These are phyloP conservation scores for Psittacula cyanocephala DNA, from an alignment of 2,113 vertebrate species.

Conservation along the genomic window DNA sequence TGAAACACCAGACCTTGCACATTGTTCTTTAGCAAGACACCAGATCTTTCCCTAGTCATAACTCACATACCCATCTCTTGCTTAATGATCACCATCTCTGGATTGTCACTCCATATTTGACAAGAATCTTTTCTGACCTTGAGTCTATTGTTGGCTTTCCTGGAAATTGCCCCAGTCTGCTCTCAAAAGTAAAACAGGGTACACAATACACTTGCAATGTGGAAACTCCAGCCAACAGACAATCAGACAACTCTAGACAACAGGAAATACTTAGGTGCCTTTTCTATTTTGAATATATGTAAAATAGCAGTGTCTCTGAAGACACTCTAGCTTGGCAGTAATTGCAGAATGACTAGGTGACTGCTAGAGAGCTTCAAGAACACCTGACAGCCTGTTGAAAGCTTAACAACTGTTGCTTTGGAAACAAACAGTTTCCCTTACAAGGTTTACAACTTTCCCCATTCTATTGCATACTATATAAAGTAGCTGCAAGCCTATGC, in stretches of 20 bases:
- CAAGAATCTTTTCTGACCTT: neutral
- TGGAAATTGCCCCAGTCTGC: neutral
- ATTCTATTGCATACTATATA: neutral
- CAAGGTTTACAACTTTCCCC: neutral
- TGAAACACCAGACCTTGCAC: neutral
- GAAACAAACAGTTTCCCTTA: neutral
- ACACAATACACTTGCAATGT: rapidly evolving
- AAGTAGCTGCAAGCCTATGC: neutral
- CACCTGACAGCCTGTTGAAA: neutral
- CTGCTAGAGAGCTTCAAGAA: neutral
- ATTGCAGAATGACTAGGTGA: neutral
- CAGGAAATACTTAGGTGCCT: rapidly evolving
- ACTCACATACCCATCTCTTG: neutral
- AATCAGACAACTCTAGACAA: neutral
- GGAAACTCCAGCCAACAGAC: neutral
- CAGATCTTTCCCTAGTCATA: neutral
- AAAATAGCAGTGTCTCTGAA: neutral
- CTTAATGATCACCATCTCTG: neutral
- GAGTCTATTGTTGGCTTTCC: neutral
- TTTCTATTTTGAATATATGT: neutral
- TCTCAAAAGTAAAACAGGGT: neutral
- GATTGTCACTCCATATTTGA: neutral
- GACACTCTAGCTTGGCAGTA: neutral
- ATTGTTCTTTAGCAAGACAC: rapidly evolving
- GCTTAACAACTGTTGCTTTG: neutral